Percentiles rank a stretch among this genome's conserved stretches.
Conservation (phyloP, 2,888 invertebrate genomes). For the Bruchidius siliquastri region DNA sequence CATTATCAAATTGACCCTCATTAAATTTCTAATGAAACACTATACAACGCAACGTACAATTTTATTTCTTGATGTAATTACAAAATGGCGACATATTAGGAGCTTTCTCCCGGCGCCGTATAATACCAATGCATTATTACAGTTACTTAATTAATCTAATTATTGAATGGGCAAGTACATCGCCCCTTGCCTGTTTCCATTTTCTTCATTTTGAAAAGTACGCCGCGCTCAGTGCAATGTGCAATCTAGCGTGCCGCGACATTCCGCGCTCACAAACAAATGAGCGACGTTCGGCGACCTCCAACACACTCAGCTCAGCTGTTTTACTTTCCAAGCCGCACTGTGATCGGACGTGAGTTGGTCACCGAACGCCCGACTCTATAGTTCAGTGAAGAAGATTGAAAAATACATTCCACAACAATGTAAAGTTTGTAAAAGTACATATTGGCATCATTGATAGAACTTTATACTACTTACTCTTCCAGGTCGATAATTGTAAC, state of each 20-base stretch:
- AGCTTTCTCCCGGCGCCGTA: neutral
- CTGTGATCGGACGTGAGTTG: conserved; percentile 30
- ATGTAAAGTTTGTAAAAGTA: too few species aligned
- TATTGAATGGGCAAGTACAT: neutral
- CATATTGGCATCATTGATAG: too few species aligned
- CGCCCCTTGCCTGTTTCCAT: too few species aligned
- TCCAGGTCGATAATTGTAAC: too few species aligned
- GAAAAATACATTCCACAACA: neutral
- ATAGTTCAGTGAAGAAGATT: neutral
- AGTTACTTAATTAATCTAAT: neutral
- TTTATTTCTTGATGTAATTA: neutral
- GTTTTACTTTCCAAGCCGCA: conserved; percentile 35
- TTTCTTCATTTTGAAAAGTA: too few species aligned
- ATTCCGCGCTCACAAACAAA: conserved; percentile 18
- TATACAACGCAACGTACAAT: neutral
- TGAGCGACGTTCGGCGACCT: conserved; percentile 25
- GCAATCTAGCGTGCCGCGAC: neutral
- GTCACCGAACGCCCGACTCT: conserved; percentile 27
- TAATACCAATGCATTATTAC: neutral
- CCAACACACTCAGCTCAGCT: conserved; percentile 22
- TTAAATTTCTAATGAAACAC: neutral
- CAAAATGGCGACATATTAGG: neutral
- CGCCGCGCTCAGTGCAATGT: neutral
- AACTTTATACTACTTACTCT: too few species aligned
- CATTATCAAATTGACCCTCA: neutral